These are phyloP conservation scores for Griposia aprilina DNA, from an alignment of 2,888 invertebrate genomes.

Conservation along the genomic window DNA sequence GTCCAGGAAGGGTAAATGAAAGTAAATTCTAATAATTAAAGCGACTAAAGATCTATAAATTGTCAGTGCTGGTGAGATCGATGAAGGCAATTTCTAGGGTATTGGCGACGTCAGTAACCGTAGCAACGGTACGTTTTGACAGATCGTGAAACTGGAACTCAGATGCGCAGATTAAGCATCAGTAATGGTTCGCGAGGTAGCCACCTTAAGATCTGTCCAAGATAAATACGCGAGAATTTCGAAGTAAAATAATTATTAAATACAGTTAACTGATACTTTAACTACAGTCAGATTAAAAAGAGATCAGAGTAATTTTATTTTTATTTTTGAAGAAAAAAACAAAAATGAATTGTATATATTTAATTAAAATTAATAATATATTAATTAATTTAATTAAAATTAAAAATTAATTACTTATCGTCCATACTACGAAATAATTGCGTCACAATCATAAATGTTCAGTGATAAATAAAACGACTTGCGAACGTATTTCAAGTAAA, in stretches of 20 bases:
- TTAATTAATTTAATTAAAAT: too few species aligned
- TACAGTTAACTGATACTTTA: slow-evolving; percentile 44
- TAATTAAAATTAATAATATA: too few species aligned
- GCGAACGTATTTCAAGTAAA: slow-evolving; percentile 59
- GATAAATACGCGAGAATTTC: slow-evolving; percentile 50
- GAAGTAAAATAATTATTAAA: slow-evolving; percentile 50
- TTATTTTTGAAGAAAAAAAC: too few species aligned
- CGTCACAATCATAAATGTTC: slow-evolving; percentile 31
- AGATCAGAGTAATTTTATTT: slow-evolving; percentile 15
- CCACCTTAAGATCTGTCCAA: slow-evolving; percentile 48
- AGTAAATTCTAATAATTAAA: slow-evolving; percentile 14
- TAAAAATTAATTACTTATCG: slow-evolving; percentile 22
- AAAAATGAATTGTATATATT: slow-evolving; percentile 15
- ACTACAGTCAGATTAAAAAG: slow-evolving; percentile 1
- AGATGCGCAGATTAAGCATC: slow-evolving; percentile 65
- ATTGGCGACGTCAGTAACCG: slow-evolving; percentile 52
- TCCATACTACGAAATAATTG: slow-evolving; percentile 35
- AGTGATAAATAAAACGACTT: slow-evolving; percentile 53
- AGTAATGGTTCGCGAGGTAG: slow-evolving; percentile 58
- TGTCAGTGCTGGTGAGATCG: slow-evolving; percentile 32
- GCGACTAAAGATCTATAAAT: slow-evolving; percentile 38
- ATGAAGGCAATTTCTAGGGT: slow-evolving; percentile 60
- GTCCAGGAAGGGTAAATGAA: background rate
- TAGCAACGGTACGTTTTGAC: slow-evolving; percentile 68
- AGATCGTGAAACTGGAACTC: slow-evolving; percentile 65